phyloP scores from a whole-genome alignment of 2,113 vertebrate species.

The Zosterops borbonicus region DNA sequence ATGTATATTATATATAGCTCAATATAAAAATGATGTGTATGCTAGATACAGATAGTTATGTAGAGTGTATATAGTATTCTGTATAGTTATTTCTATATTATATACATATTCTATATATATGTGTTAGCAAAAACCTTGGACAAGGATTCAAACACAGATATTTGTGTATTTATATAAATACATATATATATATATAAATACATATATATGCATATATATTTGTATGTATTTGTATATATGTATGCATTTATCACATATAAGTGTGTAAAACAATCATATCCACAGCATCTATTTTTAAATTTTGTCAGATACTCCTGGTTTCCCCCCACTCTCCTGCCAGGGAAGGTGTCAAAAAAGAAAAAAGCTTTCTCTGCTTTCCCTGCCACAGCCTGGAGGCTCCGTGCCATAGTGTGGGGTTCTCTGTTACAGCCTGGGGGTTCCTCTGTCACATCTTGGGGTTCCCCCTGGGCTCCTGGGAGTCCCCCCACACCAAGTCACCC shows the following conservation, averaged over 20 bases:
- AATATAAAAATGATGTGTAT: not conserved
- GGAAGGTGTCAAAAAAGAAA: not conserved
- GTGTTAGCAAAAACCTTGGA: not conserved
- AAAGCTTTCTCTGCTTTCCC: not conserved
- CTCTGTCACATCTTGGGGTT: not conserved
- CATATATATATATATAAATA: no score
- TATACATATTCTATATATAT: not conserved
- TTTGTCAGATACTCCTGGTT: not conserved
- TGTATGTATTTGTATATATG: not conserved
- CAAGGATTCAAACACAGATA: not conserved
- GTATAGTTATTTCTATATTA: not conserved
- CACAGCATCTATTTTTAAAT: not conserved
- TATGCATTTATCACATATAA: not conserved
- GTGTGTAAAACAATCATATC: not conserved
- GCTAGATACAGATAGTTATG: not conserved
- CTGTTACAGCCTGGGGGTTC: not conserved
- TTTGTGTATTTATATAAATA: no score
- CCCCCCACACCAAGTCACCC: rapidly evolving
- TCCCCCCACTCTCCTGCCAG: not conserved
- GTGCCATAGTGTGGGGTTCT: not conserved
- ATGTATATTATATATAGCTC: not conserved
- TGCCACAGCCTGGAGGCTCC: not conserved
- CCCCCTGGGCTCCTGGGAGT: not conserved
- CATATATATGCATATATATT: not conserved
- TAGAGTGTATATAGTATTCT: not conserved